Evolutionary conservation across 2,888 invertebrate species (phyloP), one percentile per base, ranked within the genome.

Genomic region (Pseudococcus jackbeardsleyi): DNA sequence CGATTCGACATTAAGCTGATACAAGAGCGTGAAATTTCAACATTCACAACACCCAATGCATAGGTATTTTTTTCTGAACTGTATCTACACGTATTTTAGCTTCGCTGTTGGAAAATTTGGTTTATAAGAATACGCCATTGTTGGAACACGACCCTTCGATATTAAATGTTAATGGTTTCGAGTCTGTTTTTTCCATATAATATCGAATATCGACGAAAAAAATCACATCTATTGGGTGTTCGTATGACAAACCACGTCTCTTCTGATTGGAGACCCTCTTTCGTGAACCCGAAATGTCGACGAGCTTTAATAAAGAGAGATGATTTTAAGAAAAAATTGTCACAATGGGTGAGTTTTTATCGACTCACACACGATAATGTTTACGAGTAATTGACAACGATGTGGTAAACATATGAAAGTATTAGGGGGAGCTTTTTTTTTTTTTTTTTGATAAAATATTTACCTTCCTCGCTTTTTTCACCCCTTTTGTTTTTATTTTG

Each of bases 141-240:
- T 82, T 7, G 79, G 33, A 46, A 82, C n/a, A 82, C n/a, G 79
- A 82, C 79, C 79, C 79, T 82, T 82, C 79, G 46, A 82, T 82
- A 82, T 82, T 82, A 82, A 82, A 82, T 82, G 79, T 82, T 82
- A 82, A 82, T 82, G 79, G 79, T 46, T 82, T 82, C 79, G 46
- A 46, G 1, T 82, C 64, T 64, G 8, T 64, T 3, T 12, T 15
- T 6, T 1, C 4, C 15, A 9, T 12, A 17, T 82, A 19, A 39
- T 82, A 46, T 82, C 79, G 46, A 82, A 12, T 82, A 82, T 82
- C 79, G 79, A 19, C 33, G 79, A 46, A 46, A 82, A 46, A 72
- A 72, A 33, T 42, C 42, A 42, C 72, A 72, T 11, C 7, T 15
- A 7, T 82, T 39, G 33, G 33, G n/a, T 42, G 5, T 72, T 39